A percentile compares a stretch with the other conserved stretches of the same genome.
Evolutionary conservation across 2,113 vertebrate genomes (phyloP).

Genomic region (Antechinus stuartii): DNA sequence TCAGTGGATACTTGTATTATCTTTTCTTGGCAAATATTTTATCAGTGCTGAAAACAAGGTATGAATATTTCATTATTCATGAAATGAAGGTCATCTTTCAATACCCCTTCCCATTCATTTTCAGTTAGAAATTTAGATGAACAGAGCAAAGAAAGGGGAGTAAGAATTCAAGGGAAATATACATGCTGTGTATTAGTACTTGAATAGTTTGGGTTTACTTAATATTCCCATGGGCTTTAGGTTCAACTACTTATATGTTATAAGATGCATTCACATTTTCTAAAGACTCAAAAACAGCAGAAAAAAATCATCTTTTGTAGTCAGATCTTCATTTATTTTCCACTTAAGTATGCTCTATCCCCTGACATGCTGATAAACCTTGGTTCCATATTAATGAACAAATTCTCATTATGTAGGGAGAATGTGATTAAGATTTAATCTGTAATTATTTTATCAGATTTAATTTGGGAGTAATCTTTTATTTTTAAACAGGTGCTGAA

Average conservation of each 20-base stretch:
- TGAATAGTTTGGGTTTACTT: not conserved
- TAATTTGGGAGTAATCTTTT: not conserved
- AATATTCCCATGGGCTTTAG: not conserved
- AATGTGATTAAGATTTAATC: not conserved
- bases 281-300: not conserved
- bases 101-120: not conserved
- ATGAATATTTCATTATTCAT: not conserved
- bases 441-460: not conserved
- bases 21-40: not conserved
- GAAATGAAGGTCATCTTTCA: not conserved
- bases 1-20: not conserved
- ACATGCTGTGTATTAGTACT: not conserved
- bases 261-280: constrained; percentile 2
- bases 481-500: not conserved
- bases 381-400: not conserved
- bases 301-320: not conserved
- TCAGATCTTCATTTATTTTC: not conserved
- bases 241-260: not conserved
- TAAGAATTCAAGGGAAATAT: not conserved
- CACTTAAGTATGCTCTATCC: not conserved
- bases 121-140: constrained; percentile 6
- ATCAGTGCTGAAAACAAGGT: not conserved
- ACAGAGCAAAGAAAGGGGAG: not conserved
- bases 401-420: not conserved
- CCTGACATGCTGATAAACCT: not conserved